A percentile compares a stretch with the other conserved stretches of the same genome.
phyloP scores from a whole-genome alignment of 2,797 vertebrate species.

The Bufotes viridis region DNA sequence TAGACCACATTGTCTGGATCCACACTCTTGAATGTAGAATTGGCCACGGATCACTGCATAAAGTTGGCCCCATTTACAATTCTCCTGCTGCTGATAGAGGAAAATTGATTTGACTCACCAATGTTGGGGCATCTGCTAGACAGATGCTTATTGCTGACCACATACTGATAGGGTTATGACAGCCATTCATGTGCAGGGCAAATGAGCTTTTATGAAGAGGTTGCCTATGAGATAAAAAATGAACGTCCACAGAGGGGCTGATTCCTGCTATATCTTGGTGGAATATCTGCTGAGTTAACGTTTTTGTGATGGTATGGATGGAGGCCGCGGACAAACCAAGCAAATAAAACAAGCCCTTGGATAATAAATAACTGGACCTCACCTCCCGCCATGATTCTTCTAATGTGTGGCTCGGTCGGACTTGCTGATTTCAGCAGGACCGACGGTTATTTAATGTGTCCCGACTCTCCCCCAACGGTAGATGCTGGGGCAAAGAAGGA shows the following conservation, averaged over 20 bases:
- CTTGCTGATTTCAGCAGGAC: too few relatives aligned
- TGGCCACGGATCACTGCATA: neutral
- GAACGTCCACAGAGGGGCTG: neutral
- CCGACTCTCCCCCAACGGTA: too few relatives aligned
- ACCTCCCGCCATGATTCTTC: too few relatives aligned
- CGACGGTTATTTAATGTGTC: too few relatives aligned
- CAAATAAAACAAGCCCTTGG: neutral
- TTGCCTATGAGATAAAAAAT: neutral
- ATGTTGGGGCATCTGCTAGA: slow-evolving; percentile 7
- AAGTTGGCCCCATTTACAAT: slow-evolving; percentile 6
- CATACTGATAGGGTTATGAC: neutral
- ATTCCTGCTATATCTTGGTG: neutral
- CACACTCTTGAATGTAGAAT: neutral
- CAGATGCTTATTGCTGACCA: slow-evolving; percentile 18
- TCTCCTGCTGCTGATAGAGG: slow-evolving; percentile 16
- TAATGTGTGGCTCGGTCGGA: too few relatives aligned
- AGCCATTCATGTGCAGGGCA: neutral
- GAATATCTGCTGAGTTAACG: neutral
- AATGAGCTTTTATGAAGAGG: neutral
- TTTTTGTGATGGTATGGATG: neutral
- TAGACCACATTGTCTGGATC: slow-evolving; percentile 15
- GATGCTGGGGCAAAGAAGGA: too few relatives aligned
- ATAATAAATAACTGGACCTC: neutral
- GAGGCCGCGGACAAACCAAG: neutral
- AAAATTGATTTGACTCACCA: slow-evolving; percentile 24